These are phyloP conservation scores for Limnephilus lunatus DNA, from an alignment of 2,888 invertebrate genomes.

Conservation along the genomic window DNA sequence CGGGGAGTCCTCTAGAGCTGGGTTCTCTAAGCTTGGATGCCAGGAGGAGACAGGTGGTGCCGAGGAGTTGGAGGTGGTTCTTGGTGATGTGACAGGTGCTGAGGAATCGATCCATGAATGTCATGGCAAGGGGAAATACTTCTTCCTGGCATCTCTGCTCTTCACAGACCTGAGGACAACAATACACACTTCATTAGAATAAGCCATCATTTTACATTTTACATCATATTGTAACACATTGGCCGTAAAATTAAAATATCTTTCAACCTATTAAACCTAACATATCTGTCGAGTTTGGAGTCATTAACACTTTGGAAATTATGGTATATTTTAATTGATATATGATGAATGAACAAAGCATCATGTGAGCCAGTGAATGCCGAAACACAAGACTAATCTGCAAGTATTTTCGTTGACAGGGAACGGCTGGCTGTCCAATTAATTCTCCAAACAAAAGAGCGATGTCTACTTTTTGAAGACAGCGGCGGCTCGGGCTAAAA, in stretches of 20 bases:
- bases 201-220: background rate
- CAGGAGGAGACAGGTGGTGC: constrained; percentile 93
- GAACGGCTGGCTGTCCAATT: constrained; percentile 54
- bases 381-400: constrained; percentile 41
- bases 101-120: constrained; percentile 95
- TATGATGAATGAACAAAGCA: background rate
- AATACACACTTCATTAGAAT: background rate
- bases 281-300: background rate
- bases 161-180: constrained; percentile 89
- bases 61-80: constrained; percentile 93
- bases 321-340: background rate
- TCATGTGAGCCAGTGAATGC: background rate
- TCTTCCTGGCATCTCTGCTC: constrained; percentile 95
- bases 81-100: constrained; percentile 89
- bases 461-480: constrained; percentile 55
- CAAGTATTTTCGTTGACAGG: constrained; percentile 50
- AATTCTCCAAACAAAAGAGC: constrained; percentile 63
- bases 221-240: background rate
- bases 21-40: constrained; percentile 96
- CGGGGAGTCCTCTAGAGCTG: constrained; percentile 83
- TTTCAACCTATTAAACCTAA: too few relatives aligned
- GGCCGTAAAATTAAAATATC: background rate
- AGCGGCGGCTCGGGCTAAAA: constrained; percentile 43
- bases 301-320: background rate
- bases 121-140: constrained; percentile 94